These are phyloP conservation scores for Porites lobata DNA, from an alignment of 92 coral and sea anemone genomes.

Conservation along the genomic window DNA sequence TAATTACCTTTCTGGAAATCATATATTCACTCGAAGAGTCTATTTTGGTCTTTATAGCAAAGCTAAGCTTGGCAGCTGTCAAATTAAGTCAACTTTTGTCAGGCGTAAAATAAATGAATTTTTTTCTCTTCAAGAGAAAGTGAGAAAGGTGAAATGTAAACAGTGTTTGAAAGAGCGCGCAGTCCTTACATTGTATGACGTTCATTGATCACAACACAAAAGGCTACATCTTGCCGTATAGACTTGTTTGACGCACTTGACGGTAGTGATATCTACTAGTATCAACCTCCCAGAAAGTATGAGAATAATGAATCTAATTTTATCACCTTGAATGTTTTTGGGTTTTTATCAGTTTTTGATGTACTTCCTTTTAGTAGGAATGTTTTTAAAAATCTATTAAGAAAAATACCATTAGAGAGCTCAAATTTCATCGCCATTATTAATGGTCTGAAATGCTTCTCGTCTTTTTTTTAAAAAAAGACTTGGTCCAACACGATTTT, in stretches of 20 bases:
- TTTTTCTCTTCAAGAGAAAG: slow-evolving; percentile 34
- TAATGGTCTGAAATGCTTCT: background rate
- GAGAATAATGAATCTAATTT: background rate
- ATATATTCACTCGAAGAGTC: slow-evolving; percentile 42
- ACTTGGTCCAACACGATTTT: background rate
- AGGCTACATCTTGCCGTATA: slow-evolving; percentile 17
- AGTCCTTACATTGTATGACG: slow-evolving; percentile 58
- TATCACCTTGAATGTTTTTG: background rate
- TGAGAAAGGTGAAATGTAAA: slow-evolving; percentile 70
- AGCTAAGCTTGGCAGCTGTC: slow-evolving; percentile 67
- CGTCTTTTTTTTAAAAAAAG: background rate
- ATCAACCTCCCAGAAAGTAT: slow-evolving; percentile 24
- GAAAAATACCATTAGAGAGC: slow-evolving; percentile 31
- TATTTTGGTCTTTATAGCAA: slow-evolving; percentile 77
- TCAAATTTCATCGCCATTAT: slow-evolving; percentile 22
- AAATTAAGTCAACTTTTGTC: slow-evolving; percentile 67
- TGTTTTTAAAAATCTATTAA: slow-evolving; percentile 32
- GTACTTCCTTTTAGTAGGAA: slow-evolving; percentile 1
- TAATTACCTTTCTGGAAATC: slow-evolving; percentile 43
- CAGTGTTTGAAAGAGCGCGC: slow-evolving; percentile 44
- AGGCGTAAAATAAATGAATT: slow-evolving; percentile 79
- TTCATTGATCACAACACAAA: slow-evolving; percentile 49
- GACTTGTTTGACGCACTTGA: slow-evolving; percentile 20
- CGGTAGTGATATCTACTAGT: slow-evolving; percentile 13
- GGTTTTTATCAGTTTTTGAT: background rate